Base-by-base conservation (phyloP, 2,888 invertebrate species). In the Dorcus parallelipipedus region DNA sequence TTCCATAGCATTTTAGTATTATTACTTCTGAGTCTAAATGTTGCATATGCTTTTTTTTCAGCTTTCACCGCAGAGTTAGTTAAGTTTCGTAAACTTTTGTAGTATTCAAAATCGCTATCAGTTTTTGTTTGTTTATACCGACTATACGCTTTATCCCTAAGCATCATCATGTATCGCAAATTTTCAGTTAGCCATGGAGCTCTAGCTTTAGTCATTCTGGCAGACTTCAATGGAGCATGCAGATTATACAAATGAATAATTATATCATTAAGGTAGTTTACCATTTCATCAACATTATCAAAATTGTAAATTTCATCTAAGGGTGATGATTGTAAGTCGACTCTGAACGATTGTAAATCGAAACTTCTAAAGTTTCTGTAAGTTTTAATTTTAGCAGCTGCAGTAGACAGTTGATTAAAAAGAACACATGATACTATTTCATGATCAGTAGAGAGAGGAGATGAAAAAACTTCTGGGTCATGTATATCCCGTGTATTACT, bases 131-230 rank as follows among this genome's bases (percentile, higher is more conserved):
- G 3, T 45, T 53, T n/a, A n/a, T n/a, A n/a, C n/a, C n/a, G n/a
- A n/a, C n/a, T n/a, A n/a, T n/a, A n/a, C n/a, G n/a, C n/a, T 48
- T 53, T 47, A 53, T 53, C 53, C 7, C 53, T 23, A 10, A 53
- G 38, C 9, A 8, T 23, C 9, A 26, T n/a, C 3, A 53, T n/a
- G 9, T 45, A 26, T 53, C 20, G 33, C 17, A 47, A 9, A 20
- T 48, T 53, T 9, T 43, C 33, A 10, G 43, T 53, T 9, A 9
- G 10, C 47, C 53, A 53, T 23, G 53, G 53, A 3, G 38, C 20
- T 6, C 5, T 10, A 2, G 8, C 7, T 38, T 43, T 47, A 43
- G 9, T 14, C 3, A 45, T 9, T 26, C 9, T 26, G 47, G 33
- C 10, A 14, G 53, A 41, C 45, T 53, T 53, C 20, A 53, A 17